Base-by-base conservation (phyloP, 2,797 vertebrate genomes). In the Ispidina lecontei region DNA sequence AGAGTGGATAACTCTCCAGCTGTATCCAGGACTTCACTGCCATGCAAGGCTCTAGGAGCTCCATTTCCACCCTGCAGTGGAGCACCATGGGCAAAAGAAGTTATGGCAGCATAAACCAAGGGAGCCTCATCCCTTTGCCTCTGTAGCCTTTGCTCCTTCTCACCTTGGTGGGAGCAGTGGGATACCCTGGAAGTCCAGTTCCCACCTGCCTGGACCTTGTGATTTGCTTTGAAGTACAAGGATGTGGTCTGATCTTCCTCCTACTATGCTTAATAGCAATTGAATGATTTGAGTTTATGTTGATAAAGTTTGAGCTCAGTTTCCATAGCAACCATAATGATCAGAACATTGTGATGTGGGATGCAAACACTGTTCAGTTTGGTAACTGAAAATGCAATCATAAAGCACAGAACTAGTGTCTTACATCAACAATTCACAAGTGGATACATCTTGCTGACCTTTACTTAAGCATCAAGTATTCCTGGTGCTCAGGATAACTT, bases 271-370 rank as follows among this genome's bases (percentile, higher is more conserved):
- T 94, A 90, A 90, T 81, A 85, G 81, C 69, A 83, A 47, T 77
- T 87, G 78, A 90, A 44, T 89, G 91, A 82, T 83, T 89, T 69
- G 69, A 87, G 55, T 85, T 87, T 87, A 84, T 94, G 93, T 92
- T 64, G 92, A 94, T 87, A 92, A 94, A 95, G 80, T 35, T 77
- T 73, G 62, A 79, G 33, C 41, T 82, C 67, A 74, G 86, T 91
- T 95, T 82, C 93, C 62, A 82, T 90, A 74, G 93, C 64, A 93
- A 89, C 91, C 55, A 47, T 82, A 92, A 82, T 41, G 84, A 95
- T 93, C 91, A 89, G 78, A 82, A 74, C 46, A 74, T 35, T 82
- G 41, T 80, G 64, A 64, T 15, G 54, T 68, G 23, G 23, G 68
- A 52, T 58, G 87, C 37, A 89, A 94, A 87, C 39, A 60, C n/a